These are phyloP conservation scores for Corynorhinus townsendii DNA, from an alignment of 2,113 vertebrate species.

Conservation along the genomic window DNA sequence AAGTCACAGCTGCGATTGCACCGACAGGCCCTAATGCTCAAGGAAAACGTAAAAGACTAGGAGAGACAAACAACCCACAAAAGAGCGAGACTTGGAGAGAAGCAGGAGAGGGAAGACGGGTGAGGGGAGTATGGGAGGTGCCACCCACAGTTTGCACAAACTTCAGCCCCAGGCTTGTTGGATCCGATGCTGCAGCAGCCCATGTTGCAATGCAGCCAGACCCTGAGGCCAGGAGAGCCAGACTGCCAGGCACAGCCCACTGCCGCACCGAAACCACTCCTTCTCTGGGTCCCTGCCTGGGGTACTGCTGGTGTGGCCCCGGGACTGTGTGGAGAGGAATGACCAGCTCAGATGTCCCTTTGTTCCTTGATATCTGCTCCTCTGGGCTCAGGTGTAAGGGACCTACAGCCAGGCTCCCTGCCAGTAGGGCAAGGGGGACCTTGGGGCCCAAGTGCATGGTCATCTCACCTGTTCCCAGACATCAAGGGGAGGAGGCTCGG, in stretches of 20 bases:
- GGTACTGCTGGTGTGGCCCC: rapidly evolving
- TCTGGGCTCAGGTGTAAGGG: background rate
- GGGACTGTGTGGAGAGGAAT: rapidly evolving
- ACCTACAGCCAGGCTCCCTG: background rate
- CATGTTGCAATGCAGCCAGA: rapidly evolving
- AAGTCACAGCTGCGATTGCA: background rate
- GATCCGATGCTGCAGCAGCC: rapidly evolving
- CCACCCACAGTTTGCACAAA: background rate
- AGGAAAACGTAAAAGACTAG: background rate
- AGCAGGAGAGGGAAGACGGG: too few relatives aligned
- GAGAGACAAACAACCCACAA: background rate
- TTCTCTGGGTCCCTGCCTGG: background rate
- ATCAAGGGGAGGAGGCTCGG: rapidly evolving
- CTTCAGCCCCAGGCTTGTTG: background rate
- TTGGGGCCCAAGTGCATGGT: rapidly evolving
- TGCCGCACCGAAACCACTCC: rapidly evolving
- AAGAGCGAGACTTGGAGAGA: background rate
- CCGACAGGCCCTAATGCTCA: background rate
- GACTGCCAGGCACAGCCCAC: rapidly evolving
- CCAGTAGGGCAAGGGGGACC: background rate
- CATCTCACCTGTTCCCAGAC: background rate
- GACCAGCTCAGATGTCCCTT: background rate
- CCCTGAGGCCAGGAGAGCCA: background rate
- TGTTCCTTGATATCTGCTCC: background rate
- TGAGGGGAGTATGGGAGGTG: rapidly evolving